Base-by-base conservation (phyloP, 2,113 vertebrate species). In the Phalacrocorax carbo region DNA sequence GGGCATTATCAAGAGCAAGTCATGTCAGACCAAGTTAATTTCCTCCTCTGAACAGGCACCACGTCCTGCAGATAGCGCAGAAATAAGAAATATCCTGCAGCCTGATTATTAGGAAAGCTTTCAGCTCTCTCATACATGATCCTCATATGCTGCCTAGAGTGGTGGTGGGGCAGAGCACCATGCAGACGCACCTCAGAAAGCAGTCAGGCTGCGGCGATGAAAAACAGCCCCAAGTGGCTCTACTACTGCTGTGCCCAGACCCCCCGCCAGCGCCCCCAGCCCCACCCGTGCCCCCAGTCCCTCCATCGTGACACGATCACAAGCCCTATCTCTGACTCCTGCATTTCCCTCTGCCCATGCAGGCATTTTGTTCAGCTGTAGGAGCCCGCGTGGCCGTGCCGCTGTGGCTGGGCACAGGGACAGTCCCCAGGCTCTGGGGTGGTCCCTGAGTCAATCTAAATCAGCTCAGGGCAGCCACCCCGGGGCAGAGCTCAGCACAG, bases 341-440 rank as follows among this genome's bases (percentile, higher is more conserved):
- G 36, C 29, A 30, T 29, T 70, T 40, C 57, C 58, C 46, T 71
- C 30, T 71, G 46, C 55, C n/a, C 46, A 15, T 10, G 19, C 9
- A 40, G 55, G 46, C 8, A 9, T 38, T 65, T 25, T 27, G 5
- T 40, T 70, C 12, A 14, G 16, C 38, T 42, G 5, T 8, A 19
- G 55, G 20, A 81, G 29, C 44, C 26, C 7, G 0, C 0, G 0
- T 9, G n/a, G 32, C 36, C 0, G 0, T 26, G 36, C 79, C 58
- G 65, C 78, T 42, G 79, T 64, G 52, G 40, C 27, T 11, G 11
- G 51, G 15, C 23, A 22, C 4, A 2, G 68, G 40, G 17, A 70
- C 40, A 16, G 60, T 52, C 15, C 60, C 26, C 75, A 38, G 2
- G 34, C 29, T 49, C 4, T 0, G 15, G 58, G 32, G 5, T 51